Conservation (phyloP, 2,888 invertebrate genomes). For the Caradrina kadenii region DNA sequence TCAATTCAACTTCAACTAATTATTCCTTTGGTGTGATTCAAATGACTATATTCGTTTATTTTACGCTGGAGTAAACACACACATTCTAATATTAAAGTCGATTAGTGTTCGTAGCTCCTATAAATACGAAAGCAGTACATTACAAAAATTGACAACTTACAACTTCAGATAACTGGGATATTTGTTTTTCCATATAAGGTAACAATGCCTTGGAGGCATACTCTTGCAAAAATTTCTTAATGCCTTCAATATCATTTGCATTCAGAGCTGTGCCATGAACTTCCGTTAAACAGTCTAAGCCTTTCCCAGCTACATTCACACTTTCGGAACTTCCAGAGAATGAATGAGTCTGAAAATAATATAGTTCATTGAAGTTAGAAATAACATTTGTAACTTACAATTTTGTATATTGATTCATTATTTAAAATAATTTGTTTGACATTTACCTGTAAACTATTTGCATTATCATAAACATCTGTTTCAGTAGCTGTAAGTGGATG, state of each 20-base stretch:
- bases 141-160: conserved; percentile 80
- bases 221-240: conserved; percentile 96
- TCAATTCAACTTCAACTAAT: too few species aligned
- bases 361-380: background rate
- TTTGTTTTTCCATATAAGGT: conserved; percentile 97
- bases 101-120: too few species aligned
- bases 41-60: too few species aligned
- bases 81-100: too few species aligned
- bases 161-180: conserved; percentile 94
- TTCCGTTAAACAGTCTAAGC: conserved; percentile 85
- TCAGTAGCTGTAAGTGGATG: conserved; percentile 95
- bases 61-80: too few species aligned
- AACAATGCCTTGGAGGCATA: conserved; percentile 96
- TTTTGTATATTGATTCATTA: background rate
- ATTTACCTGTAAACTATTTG: conserved; percentile 88
- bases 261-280: conserved; percentile 95
- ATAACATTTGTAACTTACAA: background rate
- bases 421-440: conserved; percentile 1
- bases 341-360: conserved; percentile 82
- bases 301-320: conserved; percentile 89
- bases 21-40: too few species aligned
- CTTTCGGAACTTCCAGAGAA: conserved; percentile 91
- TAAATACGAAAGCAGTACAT: background rate
- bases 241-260: conserved; percentile 95
- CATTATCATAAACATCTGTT: conserved; percentile 89